Evolutionary conservation across 2,888 invertebrate genomes (phyloP).

Genomic region (Protodeltote pygarga): DNA sequence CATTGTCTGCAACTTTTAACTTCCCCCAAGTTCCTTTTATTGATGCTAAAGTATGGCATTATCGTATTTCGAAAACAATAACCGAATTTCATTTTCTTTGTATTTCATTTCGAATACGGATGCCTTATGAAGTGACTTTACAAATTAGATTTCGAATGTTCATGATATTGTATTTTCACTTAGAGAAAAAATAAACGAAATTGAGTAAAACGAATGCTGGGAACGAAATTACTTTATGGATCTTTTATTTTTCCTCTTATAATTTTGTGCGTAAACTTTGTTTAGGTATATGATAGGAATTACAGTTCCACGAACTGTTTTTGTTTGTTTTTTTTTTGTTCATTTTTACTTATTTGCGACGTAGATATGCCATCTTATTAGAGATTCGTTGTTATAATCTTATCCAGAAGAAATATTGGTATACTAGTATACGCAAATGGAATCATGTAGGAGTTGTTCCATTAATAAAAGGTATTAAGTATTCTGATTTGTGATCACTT

Average conservation of each 20-base stretch:
- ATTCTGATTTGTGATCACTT: no score
- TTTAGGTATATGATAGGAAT: conserved; percentile 56
- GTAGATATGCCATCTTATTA: conserved; percentile 59
- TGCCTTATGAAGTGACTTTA: conserved; percentile 12
- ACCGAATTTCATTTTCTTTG: conserved; percentile 21
- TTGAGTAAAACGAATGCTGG: conserved; percentile 49
- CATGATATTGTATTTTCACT: conserved; percentile 52
- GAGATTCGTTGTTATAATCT: no score
- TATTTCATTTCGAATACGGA: conserved; percentile 19
- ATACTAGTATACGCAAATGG: no score
- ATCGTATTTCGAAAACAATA: conserved; percentile 37
- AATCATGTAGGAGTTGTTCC: no score
- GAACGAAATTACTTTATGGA: conserved; percentile 46
- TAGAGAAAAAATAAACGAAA: conserved; percentile 50
- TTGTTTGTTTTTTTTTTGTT: conserved; percentile 62
- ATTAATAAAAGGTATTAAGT: no score
- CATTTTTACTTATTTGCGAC: conserved; percentile 47
- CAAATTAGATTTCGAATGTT: conserved; percentile 43
- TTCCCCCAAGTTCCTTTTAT: conserved; percentile 32
- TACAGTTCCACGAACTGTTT: conserved; percentile 65
- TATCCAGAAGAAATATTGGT: no score
- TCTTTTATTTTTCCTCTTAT: conserved; percentile 50
- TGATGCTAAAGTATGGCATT: conserved; percentile 34
- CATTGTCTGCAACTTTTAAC: conserved; percentile 52
- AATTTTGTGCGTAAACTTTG: conserved; percentile 48